Evolutionary conservation across 2,113 vertebrate species (phyloP), one percentile per base, ranked within the genome.

Genomic region (Rhynchopsitta pachyrhyncha): DNA sequence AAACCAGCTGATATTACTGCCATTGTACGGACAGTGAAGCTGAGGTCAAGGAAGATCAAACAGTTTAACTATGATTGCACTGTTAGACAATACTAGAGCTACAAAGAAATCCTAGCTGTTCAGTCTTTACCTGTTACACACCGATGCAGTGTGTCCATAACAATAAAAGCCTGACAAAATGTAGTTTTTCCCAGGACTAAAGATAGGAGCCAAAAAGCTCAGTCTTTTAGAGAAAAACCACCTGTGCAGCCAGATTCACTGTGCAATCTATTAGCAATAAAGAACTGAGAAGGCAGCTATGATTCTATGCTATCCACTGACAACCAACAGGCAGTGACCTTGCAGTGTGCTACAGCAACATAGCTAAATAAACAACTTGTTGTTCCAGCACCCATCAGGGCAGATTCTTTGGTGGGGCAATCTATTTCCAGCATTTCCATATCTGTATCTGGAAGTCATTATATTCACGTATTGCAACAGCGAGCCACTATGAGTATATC

Each of bases 381-480:
- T 86, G 66, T 77, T 94, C 92, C 90, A 90, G 50, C 50, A 70
- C 25, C 59, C 50, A 57, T 90, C 52, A 31, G 66, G 90, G 87
- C 73, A 92, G 80, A 96, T 92, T 96, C 80, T 66, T 92, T 86
- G 77, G 77, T 89, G n/a, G 62, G 80, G 83, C 91, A 92, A 71
- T 85, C 93, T 92, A 91, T 96, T 96, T 95, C 74, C 86, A 92
- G 74, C 52, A 87, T 95, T 96, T 87, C 91, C 86, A 82, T 93
- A 92, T 92, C 83, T 13, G 16, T 83, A 69, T 94, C 90, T 95
- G 92, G 85, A 96, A 94, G 84, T 89, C 74, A 92, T 96, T 94
- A 92, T 62, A 94, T 93, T 81, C 53, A 92, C 91, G 91, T 96
- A 91, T 94, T 93, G 86, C 78, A 92, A 82, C 73, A 82, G 59